Percentiles rank a stretch among this genome's conserved stretches.
These are phyloP conservation scores for Sinella curviseta DNA, from an alignment of 1,140 invertebrate genomes.

Conservation along the genomic window DNA sequence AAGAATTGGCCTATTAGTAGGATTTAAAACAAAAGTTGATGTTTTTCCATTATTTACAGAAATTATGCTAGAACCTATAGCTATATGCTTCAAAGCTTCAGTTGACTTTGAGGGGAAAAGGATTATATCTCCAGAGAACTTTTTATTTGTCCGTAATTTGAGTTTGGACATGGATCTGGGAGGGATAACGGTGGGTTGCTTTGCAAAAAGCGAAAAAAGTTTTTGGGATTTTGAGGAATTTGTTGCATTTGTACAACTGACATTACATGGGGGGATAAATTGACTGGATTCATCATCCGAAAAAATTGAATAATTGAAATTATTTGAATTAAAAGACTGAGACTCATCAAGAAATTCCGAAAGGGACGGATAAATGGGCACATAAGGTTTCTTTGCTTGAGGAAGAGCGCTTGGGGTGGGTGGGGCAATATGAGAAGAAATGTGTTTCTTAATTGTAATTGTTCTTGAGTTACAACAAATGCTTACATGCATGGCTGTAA, in stretches of 20 bases:
- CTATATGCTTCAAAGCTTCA: not conserved
- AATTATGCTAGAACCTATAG: not conserved
- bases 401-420: not conserved
- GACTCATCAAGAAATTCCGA: too few species aligned
- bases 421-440: not conserved
- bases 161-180: not conserved
- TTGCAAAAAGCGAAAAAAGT: too few species aligned
- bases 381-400: too few species aligned
- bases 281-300: too few species aligned
- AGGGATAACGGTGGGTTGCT: not conserved
- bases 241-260: too few species aligned
- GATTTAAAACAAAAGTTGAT: not conserved
- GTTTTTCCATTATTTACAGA: not conserved
- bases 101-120: not conserved
- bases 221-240: too few species aligned
- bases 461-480: not conserved
- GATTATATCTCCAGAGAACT: not conserved
- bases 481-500: not conserved
- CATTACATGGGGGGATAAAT: too few species aligned
- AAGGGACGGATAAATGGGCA: too few species aligned
- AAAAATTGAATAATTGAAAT: too few species aligned
- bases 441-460: not conserved
- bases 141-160: not conserved
- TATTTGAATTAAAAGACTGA: too few species aligned
- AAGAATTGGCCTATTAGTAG: not conserved